Evolutionary conservation across 2,113 vertebrate species (phyloP), one percentile per base, ranked within the genome.

Genomic region (Takifugu bimaculatus): DNA sequence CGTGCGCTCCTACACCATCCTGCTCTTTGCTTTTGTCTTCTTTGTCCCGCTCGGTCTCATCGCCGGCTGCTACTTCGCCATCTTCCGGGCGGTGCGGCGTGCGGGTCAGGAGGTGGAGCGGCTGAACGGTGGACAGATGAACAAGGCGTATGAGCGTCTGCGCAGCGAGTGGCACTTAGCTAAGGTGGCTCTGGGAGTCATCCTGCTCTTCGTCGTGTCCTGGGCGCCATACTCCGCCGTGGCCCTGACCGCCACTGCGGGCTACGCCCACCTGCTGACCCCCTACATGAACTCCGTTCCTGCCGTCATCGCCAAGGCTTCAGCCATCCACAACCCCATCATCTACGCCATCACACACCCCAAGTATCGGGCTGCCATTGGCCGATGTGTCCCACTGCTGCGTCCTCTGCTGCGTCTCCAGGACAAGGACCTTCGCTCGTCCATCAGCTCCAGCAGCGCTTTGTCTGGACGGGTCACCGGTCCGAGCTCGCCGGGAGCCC

Each of bases 241-340:
- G 1, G 71, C 71, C 13, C 65, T 74, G 27, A 74, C 60, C 0
- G 65, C 72, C 51, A 74, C 72, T 0, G 60, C 60, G 0, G 60
- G 74, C 47, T 94, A 96, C 0, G 82, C 93, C 0, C 90, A 93
- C 0, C 13, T 93, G 26, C 84, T 96, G 42, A 96, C 93, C 1
- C 94, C 94, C 1, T 93, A 93, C 68, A 88, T 90, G 92, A 94
- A 91, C 45, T 68, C 72, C 0, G 60, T 74, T 2, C 72, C 71
- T 0, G 65, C 72, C 2, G 50, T 74, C 60, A 64, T 74, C 1
- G 72, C 72, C 56, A 74, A 74, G 48, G 65, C 65, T 62, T 96
- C 94, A 29, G 92, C 94, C 65, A 95, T 96, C 72, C 92, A 96
- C 84, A 96, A 96, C 81, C 95, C 94, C 60, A 94, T 96, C 54